phyloP scores from a whole-genome alignment of 53 echinoderm and acorn worm species.

The Echinarachnius parma region DNA sequence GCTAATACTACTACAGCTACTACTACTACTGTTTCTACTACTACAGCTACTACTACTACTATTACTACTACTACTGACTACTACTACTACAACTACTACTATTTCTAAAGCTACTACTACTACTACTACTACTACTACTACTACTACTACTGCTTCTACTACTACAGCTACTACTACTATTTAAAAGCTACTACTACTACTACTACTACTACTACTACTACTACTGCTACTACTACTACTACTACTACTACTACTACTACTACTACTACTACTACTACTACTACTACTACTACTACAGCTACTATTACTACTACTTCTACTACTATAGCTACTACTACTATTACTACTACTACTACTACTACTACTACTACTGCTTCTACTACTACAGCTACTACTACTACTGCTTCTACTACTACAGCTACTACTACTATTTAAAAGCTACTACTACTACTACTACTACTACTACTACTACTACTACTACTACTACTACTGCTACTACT shows the following conservation, averaged over 20 bases:
- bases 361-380: no score
- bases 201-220: slow-evolving; percentile 8
- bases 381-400: slow-evolving; percentile 22
- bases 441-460: slow-evolving; percentile 15
- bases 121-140: slow-evolving; percentile 18
- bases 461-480: slow-evolving; percentile 12
- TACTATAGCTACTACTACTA: background rate
- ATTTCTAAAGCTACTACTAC: background rate
- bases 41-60: background rate
- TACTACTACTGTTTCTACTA: background rate
- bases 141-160: slow-evolving; percentile 2
- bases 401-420: slow-evolving; percentile 15
- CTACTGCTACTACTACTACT: slow-evolving; percentile 2
- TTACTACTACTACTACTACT: background rate
- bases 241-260: slow-evolving; percentile 5
- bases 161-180: no score
- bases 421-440: slow-evolving; percentile 21
- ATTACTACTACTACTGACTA: background rate
- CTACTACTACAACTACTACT: no score
- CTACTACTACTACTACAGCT: slow-evolving; percentile 10
- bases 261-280: slow-evolving; percentile 2
- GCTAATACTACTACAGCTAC: background rate
- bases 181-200: background rate
- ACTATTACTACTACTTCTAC: slow-evolving; percentile 3
- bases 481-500: background rate